Conservation (phyloP, 2,113 vertebrate species). For the Pseudorectes ferrugineus region DNA sequence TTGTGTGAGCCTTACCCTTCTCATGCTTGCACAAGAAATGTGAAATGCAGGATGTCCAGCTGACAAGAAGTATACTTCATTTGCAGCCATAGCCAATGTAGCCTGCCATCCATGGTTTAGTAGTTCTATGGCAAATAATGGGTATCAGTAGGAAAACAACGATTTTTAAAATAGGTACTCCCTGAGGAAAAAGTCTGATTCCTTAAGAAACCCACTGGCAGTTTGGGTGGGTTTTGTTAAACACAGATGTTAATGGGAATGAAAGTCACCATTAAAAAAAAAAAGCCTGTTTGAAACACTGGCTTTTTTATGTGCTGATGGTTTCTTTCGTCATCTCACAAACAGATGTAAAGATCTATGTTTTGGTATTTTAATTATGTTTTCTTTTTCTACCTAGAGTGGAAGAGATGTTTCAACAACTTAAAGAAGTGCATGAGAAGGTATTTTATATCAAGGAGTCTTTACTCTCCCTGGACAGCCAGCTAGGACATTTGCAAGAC, state of each 20-base stretch:
- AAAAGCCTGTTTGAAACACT: neutral
- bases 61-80: neutral
- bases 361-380: neutral
- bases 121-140: neutral
- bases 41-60: neutral
- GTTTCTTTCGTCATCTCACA: neutral
- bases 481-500: constrained; percentile 93
- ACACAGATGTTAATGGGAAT: neutral
- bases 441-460: constrained; percentile 87
- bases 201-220: neutral
- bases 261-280: neutral
- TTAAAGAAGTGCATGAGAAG: constrained; percentile 89
- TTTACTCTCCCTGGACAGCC: constrained; percentile 83
- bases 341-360: neutral
- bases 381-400: constrained; percentile 70
- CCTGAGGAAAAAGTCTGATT: neutral
- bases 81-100: neutral
- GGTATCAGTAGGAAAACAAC: neutral
- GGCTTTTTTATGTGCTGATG: neutral
- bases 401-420: constrained; percentile 82
- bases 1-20: neutral
- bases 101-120: neutral
- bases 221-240: neutral
- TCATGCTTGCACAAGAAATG: neutral
- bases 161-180: neutral